phyloP scores from a whole-genome alignment of 1,140 invertebrate genomes.

The Apis cerana region DNA sequence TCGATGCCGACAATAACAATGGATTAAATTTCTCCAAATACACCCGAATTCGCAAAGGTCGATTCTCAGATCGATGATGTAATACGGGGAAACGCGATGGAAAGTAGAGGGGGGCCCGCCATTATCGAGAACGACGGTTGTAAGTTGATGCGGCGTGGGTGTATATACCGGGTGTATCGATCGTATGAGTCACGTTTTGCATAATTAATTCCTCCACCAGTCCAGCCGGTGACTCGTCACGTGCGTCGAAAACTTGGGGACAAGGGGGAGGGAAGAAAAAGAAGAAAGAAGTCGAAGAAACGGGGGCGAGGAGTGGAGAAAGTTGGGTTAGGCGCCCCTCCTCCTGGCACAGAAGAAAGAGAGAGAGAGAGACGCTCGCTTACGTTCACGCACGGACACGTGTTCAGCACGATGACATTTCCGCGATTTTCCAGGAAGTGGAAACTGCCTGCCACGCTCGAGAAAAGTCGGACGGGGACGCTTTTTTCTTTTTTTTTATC shows the following conservation, averaged over 20 bases:
- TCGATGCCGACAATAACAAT: no score
- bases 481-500: no score
- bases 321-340: background rate
- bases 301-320: background rate
- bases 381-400: slow-evolving; percentile 7
- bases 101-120: background rate
- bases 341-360: no score
- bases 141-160: background rate
- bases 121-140: background rate
- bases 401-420: slow-evolving; percentile 10
- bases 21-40: no score
- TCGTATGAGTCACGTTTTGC: slow-evolving; percentile 25
- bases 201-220: slow-evolving; percentile 23
- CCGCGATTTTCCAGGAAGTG: background rate
- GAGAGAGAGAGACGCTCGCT: no score
- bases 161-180: background rate
- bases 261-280: background rate
- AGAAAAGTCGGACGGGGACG: background rate
- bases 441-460: background rate
- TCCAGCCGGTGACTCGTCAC: background rate
- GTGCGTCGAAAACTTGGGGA: slow-evolving; percentile 4
- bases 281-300: background rate
- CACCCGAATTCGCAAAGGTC: background rate
- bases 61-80: background rate
- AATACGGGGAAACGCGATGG: background rate